phyloP scores from a whole-genome alignment of 1,140 invertebrate genomes.

The Araneus ventricosus region DNA sequence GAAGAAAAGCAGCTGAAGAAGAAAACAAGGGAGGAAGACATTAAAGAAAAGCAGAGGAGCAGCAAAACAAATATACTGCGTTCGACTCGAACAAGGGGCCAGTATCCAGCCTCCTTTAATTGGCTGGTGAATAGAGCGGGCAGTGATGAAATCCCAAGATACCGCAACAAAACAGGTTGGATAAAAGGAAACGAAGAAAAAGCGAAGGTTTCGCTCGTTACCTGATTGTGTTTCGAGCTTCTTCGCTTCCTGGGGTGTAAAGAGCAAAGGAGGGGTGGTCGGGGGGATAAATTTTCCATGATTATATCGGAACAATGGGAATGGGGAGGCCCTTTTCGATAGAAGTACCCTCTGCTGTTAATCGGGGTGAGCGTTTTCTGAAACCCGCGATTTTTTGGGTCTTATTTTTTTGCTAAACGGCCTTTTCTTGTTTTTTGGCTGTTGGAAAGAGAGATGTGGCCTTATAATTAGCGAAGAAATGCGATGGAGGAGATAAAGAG shows the following conservation, averaged over 20 bases:
- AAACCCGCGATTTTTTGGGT: background rate
- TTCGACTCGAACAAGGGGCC: slow-evolving; percentile 18
- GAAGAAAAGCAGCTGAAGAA: background rate
- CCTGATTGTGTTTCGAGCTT: slow-evolving; percentile 60
- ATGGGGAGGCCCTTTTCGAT: background rate
- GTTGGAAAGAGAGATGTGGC: background rate
- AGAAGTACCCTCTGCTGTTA: slow-evolving; percentile 6
- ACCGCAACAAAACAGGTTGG: slow-evolving; percentile 53
- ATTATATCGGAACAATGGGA: slow-evolving; percentile 27
- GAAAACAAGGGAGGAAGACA: background rate
- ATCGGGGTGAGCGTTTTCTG: slow-evolving; percentile 19
- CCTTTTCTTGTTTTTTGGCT: background rate
- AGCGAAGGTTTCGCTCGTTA: slow-evolving; percentile 52
- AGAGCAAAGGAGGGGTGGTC: slow-evolving; percentile 10
- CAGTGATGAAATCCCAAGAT: slow-evolving; percentile 49
- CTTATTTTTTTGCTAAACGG: background rate
- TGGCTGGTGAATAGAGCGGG: slow-evolving; percentile 41
- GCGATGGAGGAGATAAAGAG: background rate
- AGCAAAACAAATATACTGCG: slow-evolving; percentile 1
- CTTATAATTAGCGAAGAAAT: slow-evolving; percentile 37
- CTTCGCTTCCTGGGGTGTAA: slow-evolving; percentile 37
- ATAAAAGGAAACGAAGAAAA: slow-evolving; percentile 5
- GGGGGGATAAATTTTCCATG: slow-evolving; percentile 45
- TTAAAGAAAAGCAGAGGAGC: background rate
- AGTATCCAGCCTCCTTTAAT: slow-evolving; percentile 14